Percentiles rank a stretch among this genome's conserved stretches.
Evolutionary conservation across 2,797 vertebrate genomes (phyloP).

Genomic region (Psittacula echo): DNA sequence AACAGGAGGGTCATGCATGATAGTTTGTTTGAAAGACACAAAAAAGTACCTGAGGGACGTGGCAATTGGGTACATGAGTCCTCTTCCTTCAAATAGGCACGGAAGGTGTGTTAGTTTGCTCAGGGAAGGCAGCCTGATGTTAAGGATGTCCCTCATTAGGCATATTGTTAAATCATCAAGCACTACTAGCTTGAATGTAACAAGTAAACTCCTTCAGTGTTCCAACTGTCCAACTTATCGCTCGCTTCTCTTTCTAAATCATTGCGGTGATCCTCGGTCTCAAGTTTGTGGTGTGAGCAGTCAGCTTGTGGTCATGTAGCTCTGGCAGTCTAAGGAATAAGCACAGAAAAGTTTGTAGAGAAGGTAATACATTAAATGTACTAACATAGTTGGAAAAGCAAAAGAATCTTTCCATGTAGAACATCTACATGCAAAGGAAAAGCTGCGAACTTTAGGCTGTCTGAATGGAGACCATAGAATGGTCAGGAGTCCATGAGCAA

Average conservation of each 20-base stretch:
- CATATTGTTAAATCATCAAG: neutral
- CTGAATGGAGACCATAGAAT: neutral
- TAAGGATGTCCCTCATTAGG: neutral
- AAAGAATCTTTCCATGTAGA: neutral
- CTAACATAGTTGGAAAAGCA: neutral
- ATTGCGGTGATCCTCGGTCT: neutral
- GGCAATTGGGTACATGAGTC: neutral
- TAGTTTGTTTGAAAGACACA: neutral
- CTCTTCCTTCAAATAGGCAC: fast-evolving
- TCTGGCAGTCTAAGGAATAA: neutral
- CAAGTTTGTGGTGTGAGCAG: neutral
- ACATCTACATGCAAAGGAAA: neutral
- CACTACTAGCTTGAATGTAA: neutral
- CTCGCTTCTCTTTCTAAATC: neutral
- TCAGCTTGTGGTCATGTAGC: fast-evolving
- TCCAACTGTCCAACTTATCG: neutral
- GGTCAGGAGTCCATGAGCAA: neutral
- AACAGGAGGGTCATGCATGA: neutral
- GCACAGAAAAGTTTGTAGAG: neutral
- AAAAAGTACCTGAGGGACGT: neutral
- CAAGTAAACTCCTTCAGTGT: neutral
- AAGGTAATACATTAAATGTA: fast-evolving
- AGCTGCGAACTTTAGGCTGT: neutral
- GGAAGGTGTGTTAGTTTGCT: neutral
- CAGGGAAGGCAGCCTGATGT: neutral